Base-by-base conservation (phyloP, 2,113 vertebrate species). In the Seriola rivoliana region DNA sequence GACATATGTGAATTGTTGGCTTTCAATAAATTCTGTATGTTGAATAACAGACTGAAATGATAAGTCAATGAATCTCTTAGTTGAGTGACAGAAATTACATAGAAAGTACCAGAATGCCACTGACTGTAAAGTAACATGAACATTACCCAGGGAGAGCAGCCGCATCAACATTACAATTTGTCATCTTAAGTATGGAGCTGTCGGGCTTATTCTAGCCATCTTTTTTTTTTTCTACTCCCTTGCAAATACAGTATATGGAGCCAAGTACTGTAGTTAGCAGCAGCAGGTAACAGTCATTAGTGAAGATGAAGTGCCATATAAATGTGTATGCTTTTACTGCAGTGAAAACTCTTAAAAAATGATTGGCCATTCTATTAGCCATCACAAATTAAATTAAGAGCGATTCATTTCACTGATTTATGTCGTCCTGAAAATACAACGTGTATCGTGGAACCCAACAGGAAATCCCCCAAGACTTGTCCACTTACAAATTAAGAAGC, bases 351-450 rank as follows among this genome's bases (percentile, higher is more conserved):
- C 23, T 71, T 57, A 8, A 42, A 65, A 68, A 9, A 25, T 2
- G n/a, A 73, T 4, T 12, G 10, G 13, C 5, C 55, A 8, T 55
- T 76, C 36, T 38, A 11, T 57, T 69, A 71, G 17, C n/a, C 11
- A 25, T 11, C 23, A 6, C 2, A 50, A 44, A 72, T 79, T 69
- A 13, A 75, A 85, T 76, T 38, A 54, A 29, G 55, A 80, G 55
- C 38, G 34, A 80, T 81, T 81, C 1, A 57, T 85, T 80, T 62
- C 44, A 40, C 16, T 71, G 60, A 85, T 79, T 77, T 68, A 84
- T 68, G 59, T 57, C 21, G 4, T 58, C 14, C 40, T 48, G 62
- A 68, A 67, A 29, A 36, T 60, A 59, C 16, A 54, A 42, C 6
- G 1, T 46, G 48, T 50, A 57, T 75, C 36, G 78, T 69, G 63